Evolutionary conservation across 1,140 invertebrate genomes (phyloP).

Genomic region (Achroia grisella): DNA sequence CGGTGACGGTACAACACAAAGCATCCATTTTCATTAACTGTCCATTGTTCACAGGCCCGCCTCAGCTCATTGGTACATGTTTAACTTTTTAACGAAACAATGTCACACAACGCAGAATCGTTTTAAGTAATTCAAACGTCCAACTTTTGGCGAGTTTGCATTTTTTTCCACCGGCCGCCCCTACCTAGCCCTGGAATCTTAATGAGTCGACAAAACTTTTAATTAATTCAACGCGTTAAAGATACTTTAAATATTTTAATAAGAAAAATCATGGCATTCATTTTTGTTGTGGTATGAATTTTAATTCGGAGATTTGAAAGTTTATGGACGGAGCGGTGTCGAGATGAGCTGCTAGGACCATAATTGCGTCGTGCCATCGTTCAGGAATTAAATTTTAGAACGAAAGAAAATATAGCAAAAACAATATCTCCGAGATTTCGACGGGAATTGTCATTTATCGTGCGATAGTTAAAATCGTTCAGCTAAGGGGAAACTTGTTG

Average conservation of each 20-base stretch:
- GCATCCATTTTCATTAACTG: conserved; percentile 4
- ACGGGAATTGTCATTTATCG: too few relatives aligned
- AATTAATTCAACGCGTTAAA: conserved; percentile 46
- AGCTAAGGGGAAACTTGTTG: too few relatives aligned
- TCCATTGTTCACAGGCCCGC: not conserved
- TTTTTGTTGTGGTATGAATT: conserved; percentile 7
- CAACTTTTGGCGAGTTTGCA: conserved; percentile 9
- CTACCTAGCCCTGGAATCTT: conserved; percentile 18
- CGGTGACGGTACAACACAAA: not conserved
- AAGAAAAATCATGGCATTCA: conserved; percentile 24
- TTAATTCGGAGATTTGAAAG: conserved; percentile 3
- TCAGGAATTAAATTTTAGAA: too few relatives aligned
- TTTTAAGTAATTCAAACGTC: conserved; percentile 22
- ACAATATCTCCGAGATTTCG: too few relatives aligned
- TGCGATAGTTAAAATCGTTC: too few relatives aligned
- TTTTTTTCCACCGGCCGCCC: conserved; percentile 19
- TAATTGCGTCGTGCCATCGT: not conserved
- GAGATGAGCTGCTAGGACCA: not conserved
- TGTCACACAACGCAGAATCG: conserved; percentile 9
- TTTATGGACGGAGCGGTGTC: not conserved
- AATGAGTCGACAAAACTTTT: conserved; percentile 44
- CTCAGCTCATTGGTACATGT: not conserved
- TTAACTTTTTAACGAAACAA: conserved; percentile 3
- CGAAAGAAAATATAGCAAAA: too few relatives aligned
- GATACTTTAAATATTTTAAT: conserved; percentile 47